Conservation (phyloP, 1,140 invertebrate species). For the Agrilus planipennis region DNA sequence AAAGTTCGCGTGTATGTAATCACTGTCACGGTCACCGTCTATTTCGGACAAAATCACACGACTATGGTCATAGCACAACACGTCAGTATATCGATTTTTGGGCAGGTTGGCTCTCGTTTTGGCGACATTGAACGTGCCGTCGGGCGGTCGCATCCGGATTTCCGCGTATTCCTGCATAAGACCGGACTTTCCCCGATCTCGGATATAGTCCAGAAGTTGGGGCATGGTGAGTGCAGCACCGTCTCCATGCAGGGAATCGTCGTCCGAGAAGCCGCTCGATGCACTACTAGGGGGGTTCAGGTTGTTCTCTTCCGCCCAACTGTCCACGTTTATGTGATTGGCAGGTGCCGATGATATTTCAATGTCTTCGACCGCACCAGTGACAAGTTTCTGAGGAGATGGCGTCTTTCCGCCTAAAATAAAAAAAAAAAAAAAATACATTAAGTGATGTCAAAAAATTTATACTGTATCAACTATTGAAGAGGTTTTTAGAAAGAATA, state of each 20-base stretch:
- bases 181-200: constrained; percentile 60
- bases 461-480: not conserved
- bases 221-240: constrained; percentile 44
- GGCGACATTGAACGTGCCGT: constrained; percentile 71
- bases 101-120: constrained; percentile 70
- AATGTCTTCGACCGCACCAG: constrained; percentile 16
- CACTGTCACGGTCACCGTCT: constrained; percentile 61
- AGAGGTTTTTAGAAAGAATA: no score
- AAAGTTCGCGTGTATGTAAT: constrained; percentile 97
- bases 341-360: constrained; percentile 24
- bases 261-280: constrained; percentile 77
- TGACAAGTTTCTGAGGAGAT: constrained; percentile 28
- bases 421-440: constrained; percentile 6
- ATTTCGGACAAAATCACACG: constrained; percentile 70
- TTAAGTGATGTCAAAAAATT: not conserved
- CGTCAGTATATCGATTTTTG: constrained; percentile 95
- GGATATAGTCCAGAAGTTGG: constrained; percentile 67
- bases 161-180: constrained; percentile 73
- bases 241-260: constrained; percentile 70
- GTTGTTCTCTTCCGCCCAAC: constrained; percentile 30
- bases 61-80: constrained; percentile 90
- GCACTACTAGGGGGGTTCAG: constrained; percentile 59
- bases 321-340: constrained; percentile 25
- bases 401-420: constrained; percentile 30
- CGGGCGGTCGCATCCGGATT: constrained; percentile 68